Evolutionary conservation across 1,140 invertebrate species (phyloP).

Genomic region (Bicyclus anynana): DNA sequence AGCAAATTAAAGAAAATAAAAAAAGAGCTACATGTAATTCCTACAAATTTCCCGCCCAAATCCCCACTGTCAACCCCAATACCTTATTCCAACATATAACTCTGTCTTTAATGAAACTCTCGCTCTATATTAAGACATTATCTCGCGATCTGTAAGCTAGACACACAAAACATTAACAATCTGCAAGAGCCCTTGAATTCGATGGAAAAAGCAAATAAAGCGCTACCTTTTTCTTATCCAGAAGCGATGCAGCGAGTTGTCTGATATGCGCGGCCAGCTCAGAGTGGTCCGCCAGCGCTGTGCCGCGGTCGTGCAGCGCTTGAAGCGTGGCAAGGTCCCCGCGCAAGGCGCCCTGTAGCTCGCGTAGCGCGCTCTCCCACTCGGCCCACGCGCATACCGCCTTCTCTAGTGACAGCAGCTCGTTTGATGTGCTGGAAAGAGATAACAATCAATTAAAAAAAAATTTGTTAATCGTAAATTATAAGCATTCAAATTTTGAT

Average conservation of each 20-base stretch:
- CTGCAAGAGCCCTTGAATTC: no score
- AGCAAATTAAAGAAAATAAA: no score
- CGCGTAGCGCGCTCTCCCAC: constrained; percentile 76
- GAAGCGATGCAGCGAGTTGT: constrained; percentile 63
- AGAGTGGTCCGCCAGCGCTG: constrained; percentile 48
- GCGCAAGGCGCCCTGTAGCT: constrained; percentile 72
- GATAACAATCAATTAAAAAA: not conserved
- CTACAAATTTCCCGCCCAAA: no score
- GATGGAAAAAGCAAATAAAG: not conserved
- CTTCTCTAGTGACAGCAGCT: constrained; percentile 69
- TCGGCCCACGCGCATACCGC: constrained; percentile 74
- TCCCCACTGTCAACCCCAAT: no score
- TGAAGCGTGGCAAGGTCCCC: constrained; percentile 73
- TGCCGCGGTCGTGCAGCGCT: constrained; percentile 52
- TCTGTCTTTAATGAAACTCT: no score
- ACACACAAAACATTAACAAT: no score
- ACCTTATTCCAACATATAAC: no score
- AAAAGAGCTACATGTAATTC: no score
- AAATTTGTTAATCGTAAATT: no score
- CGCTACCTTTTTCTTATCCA: constrained; percentile 68
- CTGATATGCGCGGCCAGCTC: constrained; percentile 64
- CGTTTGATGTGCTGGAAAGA: constrained; percentile 60
- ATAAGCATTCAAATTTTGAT: no score
- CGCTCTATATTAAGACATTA: no score
- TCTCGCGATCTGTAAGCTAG: no score